phyloP scores from a whole-genome alignment of 2,797 vertebrate species.

The Channa striata region DNA sequence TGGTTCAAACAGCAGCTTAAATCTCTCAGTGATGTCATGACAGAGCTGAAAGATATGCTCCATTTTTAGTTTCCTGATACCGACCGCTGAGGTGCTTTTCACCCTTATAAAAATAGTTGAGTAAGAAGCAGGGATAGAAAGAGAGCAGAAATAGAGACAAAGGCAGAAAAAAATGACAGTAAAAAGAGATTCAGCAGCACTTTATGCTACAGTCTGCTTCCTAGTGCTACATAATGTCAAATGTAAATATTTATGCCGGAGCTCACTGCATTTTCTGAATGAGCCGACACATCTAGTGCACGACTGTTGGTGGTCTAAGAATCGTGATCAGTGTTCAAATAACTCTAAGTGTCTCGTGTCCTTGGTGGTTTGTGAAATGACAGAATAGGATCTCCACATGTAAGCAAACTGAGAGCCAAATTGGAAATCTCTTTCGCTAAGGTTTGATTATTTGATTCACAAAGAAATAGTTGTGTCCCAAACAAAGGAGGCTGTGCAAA shows the following conservation, averaged over 20 bases:
- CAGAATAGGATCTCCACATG: slow-evolving; percentile 54
- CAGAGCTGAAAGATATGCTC: slow-evolving; percentile 52
- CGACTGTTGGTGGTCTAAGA: slow-evolving; percentile 49
- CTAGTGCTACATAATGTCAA: slow-evolving; percentile 49
- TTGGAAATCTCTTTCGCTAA: slow-evolving; percentile 31
- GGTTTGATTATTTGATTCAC: slow-evolving; percentile 11
- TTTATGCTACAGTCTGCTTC: slow-evolving; percentile 40
- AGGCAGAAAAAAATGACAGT: slow-evolving; percentile 13
- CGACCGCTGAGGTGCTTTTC: slow-evolving; percentile 46
- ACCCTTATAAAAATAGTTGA: slow-evolving; percentile 66
- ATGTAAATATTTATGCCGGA: slow-evolving; percentile 54
- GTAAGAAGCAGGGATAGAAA: slow-evolving; percentile 45
- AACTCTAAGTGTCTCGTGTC: slow-evolving; percentile 45
- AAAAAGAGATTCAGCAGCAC: slow-evolving; percentile 35
- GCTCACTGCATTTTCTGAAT: slow-evolving; percentile 27
- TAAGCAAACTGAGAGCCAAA: slow-evolving; percentile 40
- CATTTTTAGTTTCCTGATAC: slow-evolving; percentile 65
- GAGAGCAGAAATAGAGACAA: slow-evolving; percentile 27
- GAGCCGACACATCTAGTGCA: slow-evolving; percentile 27
- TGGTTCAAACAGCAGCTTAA: slow-evolving; percentile 54
- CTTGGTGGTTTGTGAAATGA: slow-evolving; percentile 21
- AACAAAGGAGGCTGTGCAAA: slow-evolving; percentile 56
- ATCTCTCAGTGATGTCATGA: slow-evolving; percentile 43
- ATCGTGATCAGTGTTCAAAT: slow-evolving; percentile 36
- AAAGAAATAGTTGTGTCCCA: not conserved